phyloP scores from a whole-genome alignment of 2,888 invertebrate genomes.

The Lithodes maja region DNA sequence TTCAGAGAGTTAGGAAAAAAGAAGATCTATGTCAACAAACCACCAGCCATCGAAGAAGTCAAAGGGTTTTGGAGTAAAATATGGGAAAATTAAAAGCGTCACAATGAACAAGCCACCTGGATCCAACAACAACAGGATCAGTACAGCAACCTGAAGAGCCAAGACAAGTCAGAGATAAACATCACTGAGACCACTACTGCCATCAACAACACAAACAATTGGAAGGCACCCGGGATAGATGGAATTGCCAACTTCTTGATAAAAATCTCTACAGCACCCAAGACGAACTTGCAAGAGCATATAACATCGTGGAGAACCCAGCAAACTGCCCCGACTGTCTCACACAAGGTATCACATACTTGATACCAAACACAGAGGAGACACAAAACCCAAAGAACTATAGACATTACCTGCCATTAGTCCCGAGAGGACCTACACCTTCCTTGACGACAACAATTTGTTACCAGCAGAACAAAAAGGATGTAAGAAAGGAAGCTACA shows the following conservation, averaged over 20 bases:
- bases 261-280: neutral
- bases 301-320: neutral
- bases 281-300: neutral
- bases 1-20: neutral
- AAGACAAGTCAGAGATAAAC: neutral
- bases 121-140: neutral
- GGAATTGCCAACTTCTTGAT: neutral
- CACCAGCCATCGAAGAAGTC: neutral
- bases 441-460: neutral
- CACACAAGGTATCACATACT: neutral
- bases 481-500: neutral
- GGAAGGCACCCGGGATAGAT: neutral
- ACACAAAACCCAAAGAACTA: neutral
- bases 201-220: neutral
- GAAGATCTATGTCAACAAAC: neutral
- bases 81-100: neutral
- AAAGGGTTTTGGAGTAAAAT: neutral
- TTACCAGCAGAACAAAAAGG: neutral
- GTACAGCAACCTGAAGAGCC: neutral
- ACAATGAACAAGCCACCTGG: neutral
- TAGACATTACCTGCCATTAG: neutral
- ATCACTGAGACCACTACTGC: neutral
- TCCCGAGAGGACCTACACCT: neutral
- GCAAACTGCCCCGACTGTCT: neutral
- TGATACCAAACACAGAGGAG: neutral